Evolutionary conservation across 30 jellyfish, hydroid and myxozoan species (phyloP), one percentile per base, ranked within the genome.

Genomic region (Haliclystus octoradiatus): DNA sequence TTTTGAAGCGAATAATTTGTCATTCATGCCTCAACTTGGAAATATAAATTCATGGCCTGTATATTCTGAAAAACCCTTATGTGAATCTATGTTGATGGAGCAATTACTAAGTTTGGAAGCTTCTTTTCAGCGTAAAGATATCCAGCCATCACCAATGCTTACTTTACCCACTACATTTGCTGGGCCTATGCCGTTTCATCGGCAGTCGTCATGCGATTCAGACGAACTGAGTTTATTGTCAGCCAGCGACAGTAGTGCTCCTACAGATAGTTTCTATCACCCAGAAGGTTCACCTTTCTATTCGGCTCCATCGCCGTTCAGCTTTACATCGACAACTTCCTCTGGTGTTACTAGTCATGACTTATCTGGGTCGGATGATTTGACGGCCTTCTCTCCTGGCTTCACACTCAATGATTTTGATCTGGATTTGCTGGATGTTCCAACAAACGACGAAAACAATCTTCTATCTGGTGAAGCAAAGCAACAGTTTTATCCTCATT

Each of bases 221-320:
- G 57, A 40, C 57, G 57, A 40, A 19, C 19, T 40, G 57, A 40
- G 57, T 40, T 40, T 40, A 19, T 40, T 40, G 57, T 40, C 57
- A 19, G 57, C 57, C 9, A 19, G 57, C 19, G 57, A 40, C 19
- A 40, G 57, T 40, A 40, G 19, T 40, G 57, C 14, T 40, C 57
- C 57, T 40, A 40, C 57, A 9, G 19, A 40, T 40, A 19, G 14
- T 40, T 40, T 40, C 57, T 40, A 40, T 40, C 57, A 40, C 19
- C 57, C 14, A 5, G 57, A 9, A 40, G 57, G 19, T 19, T 40
- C 57, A 19, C 57, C 57, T 5, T 40, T 40, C 57, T 19, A 40
- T 19, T 40, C 57, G 57, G 57, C 57, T 19, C 57, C 57, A 5
- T 40, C 57, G 57, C 57, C 57, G 57, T 40, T 40, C 57, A 40